These are phyloP conservation scores for Porphyrio hochstetteri DNA, from an alignment of 2,113 vertebrate genomes.

Conservation along the genomic window DNA sequence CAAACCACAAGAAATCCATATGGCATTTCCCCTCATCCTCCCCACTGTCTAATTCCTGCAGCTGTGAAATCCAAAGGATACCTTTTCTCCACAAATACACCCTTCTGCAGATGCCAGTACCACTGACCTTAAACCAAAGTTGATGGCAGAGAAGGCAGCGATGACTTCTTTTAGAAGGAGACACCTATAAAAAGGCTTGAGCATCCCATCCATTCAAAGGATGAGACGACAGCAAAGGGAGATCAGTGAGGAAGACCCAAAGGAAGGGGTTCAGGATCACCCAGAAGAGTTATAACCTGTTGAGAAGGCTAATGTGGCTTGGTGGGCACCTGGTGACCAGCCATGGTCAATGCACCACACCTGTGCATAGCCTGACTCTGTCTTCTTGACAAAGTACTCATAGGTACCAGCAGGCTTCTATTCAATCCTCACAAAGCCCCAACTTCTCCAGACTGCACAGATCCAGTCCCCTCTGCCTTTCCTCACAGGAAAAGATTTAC, in stretches of 20 bases:
- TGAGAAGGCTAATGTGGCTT: background rate
- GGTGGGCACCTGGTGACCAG: background rate
- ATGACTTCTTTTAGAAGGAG: background rate
- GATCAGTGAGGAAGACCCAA: background rate
- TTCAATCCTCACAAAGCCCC: background rate
- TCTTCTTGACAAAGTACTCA: background rate
- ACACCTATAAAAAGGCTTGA: background rate
- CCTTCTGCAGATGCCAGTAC: background rate
- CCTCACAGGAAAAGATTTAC: background rate
- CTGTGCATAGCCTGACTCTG: background rate
- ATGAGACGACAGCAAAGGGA: background rate
- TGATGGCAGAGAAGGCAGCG: background rate
- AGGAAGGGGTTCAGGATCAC: background rate
- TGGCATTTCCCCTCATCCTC: background rate
- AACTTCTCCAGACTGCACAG: background rate
- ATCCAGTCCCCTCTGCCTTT: background rate
- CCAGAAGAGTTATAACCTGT: background rate
- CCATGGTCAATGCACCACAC: background rate
- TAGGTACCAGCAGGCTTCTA: background rate
- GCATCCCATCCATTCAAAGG: background rate
- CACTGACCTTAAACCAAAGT: background rate
- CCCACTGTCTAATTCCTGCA: background rate
- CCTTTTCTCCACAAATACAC: background rate
- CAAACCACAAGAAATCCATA: constrained; percentile 5
- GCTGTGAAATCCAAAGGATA: background rate